A percentile compares a stretch with the other conserved stretches of the same genome.
These are phyloP conservation scores for Lithobates sylvaticus DNA, from an alignment of 2,797 vertebrate species.

Conservation along the genomic window DNA sequence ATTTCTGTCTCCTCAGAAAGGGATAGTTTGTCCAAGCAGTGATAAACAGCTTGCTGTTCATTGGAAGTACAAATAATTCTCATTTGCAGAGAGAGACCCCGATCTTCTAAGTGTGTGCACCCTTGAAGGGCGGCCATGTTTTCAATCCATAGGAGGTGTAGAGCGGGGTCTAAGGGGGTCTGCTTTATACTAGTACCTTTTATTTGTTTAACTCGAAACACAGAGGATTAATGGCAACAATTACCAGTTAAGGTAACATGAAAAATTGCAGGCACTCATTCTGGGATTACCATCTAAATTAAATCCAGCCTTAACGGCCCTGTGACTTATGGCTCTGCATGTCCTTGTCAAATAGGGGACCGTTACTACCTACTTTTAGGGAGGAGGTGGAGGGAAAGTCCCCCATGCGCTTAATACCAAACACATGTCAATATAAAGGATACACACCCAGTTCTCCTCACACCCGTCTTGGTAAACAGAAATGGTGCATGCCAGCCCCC, in stretches of 20 bases:
- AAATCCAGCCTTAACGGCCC: constrained; percentile 90
- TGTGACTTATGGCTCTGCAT: constrained; percentile 85
- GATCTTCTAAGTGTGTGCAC: not conserved
- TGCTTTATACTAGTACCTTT: constrained; percentile 58
- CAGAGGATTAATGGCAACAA: constrained; percentile 77
- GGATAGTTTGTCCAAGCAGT: not conserved
- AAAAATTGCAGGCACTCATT: constrained; percentile 91
- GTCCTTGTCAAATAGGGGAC: constrained; percentile 70
- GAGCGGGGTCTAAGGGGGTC: constrained; percentile 51
- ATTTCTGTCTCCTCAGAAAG: not conserved
- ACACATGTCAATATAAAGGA: constrained; percentile 78
- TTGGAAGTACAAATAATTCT: not conserved
- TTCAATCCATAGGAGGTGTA: constrained; percentile 43
- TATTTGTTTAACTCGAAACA: constrained; percentile 61
- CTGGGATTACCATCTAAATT: constrained; percentile 95
- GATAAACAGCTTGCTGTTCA: not conserved
- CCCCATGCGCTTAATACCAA: constrained; percentile 87
- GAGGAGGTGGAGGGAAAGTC: constrained; percentile 68
- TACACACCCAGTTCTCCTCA: constrained; percentile 55
- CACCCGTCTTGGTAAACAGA: constrained; percentile 56
- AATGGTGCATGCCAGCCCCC: constrained; percentile 60
- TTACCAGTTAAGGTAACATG: constrained; percentile 91
- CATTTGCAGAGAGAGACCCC: not conserved
- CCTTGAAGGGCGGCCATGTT: constrained; percentile 29
- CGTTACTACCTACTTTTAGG: constrained; percentile 75